These are phyloP conservation scores for Hipposideros larvatus DNA, from an alignment of 2,797 vertebrate genomes.

Conservation along the genomic window DNA sequence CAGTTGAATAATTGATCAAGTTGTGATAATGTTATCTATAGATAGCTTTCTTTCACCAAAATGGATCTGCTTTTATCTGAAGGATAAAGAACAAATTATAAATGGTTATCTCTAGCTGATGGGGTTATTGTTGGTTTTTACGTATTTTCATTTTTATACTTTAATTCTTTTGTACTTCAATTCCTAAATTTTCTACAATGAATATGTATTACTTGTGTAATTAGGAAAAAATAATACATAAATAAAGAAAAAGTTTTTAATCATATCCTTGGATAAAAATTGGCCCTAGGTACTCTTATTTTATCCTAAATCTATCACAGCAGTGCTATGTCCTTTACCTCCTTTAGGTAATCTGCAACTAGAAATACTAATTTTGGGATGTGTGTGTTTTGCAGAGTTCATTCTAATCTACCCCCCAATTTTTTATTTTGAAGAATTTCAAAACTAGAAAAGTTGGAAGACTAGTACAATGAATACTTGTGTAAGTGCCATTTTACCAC, in stretches of 20 bases:
- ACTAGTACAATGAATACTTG: not conserved
- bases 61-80: not conserved
- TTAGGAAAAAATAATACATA: not conserved
- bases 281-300: not conserved
- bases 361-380: not conserved
- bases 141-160: not conserved
- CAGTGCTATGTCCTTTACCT: not conserved
- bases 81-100: conserved; percentile 33
- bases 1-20: not conserved
- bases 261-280: conserved; percentile 30
- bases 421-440: conserved; percentile 57
- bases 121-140: conserved; percentile 19
- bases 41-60: not conserved
- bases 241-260: conserved; percentile 10
- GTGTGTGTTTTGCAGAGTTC: not conserved
- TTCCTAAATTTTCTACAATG: not conserved
- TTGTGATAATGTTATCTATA: not conserved
- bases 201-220: conserved; percentile 15
- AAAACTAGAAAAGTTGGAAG: conserved; percentile 29
- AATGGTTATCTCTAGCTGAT: not conserved
- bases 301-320: not conserved
- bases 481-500: not conserved
- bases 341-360: not conserved
- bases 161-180: conserved; percentile 27
- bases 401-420: not conserved